Conservation (phyloP, 2,888 invertebrate species). For the Heliconius ismenius region DNA sequence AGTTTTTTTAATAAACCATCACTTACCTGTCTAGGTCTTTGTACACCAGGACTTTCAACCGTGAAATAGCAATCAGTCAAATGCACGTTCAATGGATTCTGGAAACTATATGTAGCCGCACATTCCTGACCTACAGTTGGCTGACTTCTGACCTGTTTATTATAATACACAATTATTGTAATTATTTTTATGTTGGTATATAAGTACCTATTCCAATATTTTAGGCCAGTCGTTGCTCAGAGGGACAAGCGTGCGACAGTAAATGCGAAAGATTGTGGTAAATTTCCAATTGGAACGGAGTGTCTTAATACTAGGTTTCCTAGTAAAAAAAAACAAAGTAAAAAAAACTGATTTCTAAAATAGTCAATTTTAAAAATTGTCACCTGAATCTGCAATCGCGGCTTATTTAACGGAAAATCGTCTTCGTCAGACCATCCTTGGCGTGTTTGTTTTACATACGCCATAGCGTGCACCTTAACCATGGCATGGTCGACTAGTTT, state of each 20-base stretch:
- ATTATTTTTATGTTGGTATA: not conserved
- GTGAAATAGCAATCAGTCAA: conserved; percentile 86
- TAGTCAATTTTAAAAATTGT: not conserved
- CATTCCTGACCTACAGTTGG: conserved; percentile 80
- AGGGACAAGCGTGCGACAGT: too few species aligned
- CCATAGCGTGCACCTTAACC: conserved; percentile 88
- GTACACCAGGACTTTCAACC: conserved; percentile 86
- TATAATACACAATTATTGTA: not conserved
- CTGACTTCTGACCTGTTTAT: conserved; percentile 68
- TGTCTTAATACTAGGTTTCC: too few species aligned
- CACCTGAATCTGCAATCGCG: conserved; percentile 85
- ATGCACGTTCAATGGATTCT: conserved; percentile 84
- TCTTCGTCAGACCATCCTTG: conserved; percentile 89
- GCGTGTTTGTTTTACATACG: conserved; percentile 86
- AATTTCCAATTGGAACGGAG: too few species aligned
- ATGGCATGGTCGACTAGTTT: conserved; percentile 86
- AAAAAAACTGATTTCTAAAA: not conserved
- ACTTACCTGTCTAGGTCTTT: conserved; percentile 81
- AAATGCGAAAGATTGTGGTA: too few species aligned
- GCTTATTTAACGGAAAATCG: conserved; percentile 86
- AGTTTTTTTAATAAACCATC: not conserved
- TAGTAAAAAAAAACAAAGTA: not conserved
- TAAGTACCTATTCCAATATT: not conserved
- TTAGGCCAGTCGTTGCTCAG: too few species aligned
- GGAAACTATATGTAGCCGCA: conserved; percentile 83